Percentiles rank a stretch among this genome's conserved stretches.
Conservation (phyloP, 2,888 invertebrate genomes). For the Chaetogeoica ovagalla region DNA sequence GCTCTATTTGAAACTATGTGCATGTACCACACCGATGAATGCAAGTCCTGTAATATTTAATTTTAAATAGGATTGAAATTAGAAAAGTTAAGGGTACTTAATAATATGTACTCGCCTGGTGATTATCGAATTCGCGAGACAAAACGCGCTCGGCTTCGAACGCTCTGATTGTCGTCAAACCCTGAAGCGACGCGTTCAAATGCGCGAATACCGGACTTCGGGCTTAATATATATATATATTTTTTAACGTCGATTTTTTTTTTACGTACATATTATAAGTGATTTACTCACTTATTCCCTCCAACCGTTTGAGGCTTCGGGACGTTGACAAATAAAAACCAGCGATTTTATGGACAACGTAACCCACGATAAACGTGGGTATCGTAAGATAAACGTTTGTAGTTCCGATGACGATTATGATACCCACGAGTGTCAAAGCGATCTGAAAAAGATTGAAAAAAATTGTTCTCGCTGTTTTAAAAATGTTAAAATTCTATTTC, state of each 20-base stretch:
- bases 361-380: conserved; percentile 70
- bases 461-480: too few species aligned
- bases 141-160: conserved; percentile 80
- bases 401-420: conserved; percentile 72
- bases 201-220: conserved; percentile 94
- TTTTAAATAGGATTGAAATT: too few species aligned
- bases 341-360: conserved; percentile 73
- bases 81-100: too few species aligned
- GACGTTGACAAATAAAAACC: conserved; percentile 78
- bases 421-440: conserved; percentile 76
- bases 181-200: conserved; percentile 84
- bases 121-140: conserved; percentile 76
- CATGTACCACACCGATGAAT: conserved; percentile 53
- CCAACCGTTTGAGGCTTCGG: conserved; percentile 77
- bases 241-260: too few species aligned
- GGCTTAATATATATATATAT: conserved; percentile 68
- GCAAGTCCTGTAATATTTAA: conserved; percentile 44
- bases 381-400: conserved; percentile 76
- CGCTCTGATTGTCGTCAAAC: conserved; percentile 87
- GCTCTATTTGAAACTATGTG: conserved; percentile 32
- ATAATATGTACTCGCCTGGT: conserved; percentile 62
- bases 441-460: conserved; percentile 64
- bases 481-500: too few species aligned
- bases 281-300: conserved; percentile 74
- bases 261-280: too few species aligned